Conservation (phyloP, 2,113 vertebrate genomes). For the Tursiops truncatus region DNA sequence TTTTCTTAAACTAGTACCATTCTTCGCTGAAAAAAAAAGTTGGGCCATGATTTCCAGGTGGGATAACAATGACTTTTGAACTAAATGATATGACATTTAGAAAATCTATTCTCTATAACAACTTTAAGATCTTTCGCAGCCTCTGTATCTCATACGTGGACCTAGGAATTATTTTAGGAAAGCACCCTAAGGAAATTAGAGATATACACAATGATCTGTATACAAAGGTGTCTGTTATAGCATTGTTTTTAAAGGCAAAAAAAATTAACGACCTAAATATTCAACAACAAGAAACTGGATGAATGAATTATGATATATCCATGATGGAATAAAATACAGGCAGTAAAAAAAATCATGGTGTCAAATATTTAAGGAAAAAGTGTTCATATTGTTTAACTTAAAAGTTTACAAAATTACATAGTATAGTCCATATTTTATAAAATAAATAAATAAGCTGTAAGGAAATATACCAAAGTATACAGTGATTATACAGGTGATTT, state of each 20-base stretch:
- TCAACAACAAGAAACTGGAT: neutral
- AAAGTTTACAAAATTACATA: constrained; percentile 34
- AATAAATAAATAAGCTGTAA: neutral
- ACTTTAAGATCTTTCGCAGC: neutral
- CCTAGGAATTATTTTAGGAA: constrained; percentile 40
- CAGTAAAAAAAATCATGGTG: constrained; percentile 15
- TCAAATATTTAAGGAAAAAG: constrained; percentile 26
- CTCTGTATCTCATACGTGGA: constrained; percentile 2
- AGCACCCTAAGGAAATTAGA: constrained; percentile 21
- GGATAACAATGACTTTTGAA: neutral
- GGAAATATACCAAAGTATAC: neutral
- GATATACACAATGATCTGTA: neutral
- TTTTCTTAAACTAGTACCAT: neutral
- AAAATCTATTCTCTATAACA: constrained; percentile 5
- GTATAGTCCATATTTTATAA: neutral
- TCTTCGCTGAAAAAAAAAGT: neutral
- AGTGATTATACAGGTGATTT: neutral
- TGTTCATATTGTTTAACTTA: neutral
- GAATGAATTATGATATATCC: neutral
- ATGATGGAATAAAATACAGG: neutral
- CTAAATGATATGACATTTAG: neutral
- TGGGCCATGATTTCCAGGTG: constrained; percentile 15
- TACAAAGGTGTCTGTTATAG: constrained; percentile 12
- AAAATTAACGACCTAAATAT: neutral
- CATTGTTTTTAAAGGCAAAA: constrained; percentile 47